Evolutionary conservation across 2,888 invertebrate genomes (phyloP), one percentile per base, ranked within the genome.

Genomic region (Sinhomidia bicolor): DNA sequence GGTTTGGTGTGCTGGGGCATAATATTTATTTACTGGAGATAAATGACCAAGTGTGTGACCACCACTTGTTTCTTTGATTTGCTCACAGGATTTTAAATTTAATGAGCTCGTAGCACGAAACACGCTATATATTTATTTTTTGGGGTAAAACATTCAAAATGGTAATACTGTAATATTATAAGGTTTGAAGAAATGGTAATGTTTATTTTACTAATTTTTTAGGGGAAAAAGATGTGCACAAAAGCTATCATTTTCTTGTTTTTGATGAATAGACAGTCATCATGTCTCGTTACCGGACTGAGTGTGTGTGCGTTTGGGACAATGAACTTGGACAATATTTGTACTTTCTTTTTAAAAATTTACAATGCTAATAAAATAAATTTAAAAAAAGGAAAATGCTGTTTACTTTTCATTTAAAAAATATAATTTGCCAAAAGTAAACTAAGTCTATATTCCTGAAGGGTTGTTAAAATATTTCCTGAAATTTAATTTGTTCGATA

Each of bases 81-180:
- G 54, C 12, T 81, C 62, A 65, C 62, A 81, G 65, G 80, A 41
- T 81, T 74, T 60, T 44, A 81, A 62, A 62, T 23, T 81, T 81
- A 81, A 81, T 81, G 80, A 65, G 41, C 80, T 65, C 10, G 80
- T 81, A 81, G 44, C 80, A 81, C 65, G 80, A 81, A 81, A 78
- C 54, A 10, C n/a, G n/a, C n/a, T n/a, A n/a, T n/a, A n/a, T n/a
- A n/a, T n/a, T n/a, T n/a, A n/a, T n/a, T 47, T 54, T 47, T 74
- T 20, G 23, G 74, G 65, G 36, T 65, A 65, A 62, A 36, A 32
- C 32, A 36, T n/a, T n/a, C n/a, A n/a, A n/a, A 36, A 17, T 65
- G 36, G 65, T 60, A n/a, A n/a, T n/a, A n/a, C n/a, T n/a, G n/a
- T n/a, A n/a, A n/a, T n/a, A n/a, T n/a, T n/a, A n/a, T n/a, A n/a